Evolutionary conservation across 2,888 invertebrate species (phyloP).

Genomic region (Schrankia costaestrigalis): DNA sequence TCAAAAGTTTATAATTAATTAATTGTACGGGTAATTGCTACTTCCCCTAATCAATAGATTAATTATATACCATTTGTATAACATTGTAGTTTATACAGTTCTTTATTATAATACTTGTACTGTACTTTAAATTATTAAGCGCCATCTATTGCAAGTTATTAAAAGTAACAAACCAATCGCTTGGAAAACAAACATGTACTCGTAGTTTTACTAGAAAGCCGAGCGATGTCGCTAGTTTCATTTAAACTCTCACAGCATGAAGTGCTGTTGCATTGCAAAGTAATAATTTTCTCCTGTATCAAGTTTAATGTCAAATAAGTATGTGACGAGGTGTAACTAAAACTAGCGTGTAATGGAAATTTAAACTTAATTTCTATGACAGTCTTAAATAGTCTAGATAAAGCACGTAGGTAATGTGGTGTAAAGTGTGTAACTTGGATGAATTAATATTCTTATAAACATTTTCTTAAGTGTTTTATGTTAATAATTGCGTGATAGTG

Average conservation of each 20-base stretch:
- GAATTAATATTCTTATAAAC: too few species aligned
- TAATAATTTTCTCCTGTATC: not conserved
- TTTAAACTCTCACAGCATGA: too few species aligned
- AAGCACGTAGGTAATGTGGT: too few species aligned
- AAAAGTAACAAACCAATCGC: conserved; percentile 6
- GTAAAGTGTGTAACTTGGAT: too few species aligned
- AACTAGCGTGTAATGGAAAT: conserved; percentile 5
- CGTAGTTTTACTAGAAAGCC: not conserved
- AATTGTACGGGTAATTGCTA: too few species aligned
- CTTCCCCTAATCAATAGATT: too few species aligned
- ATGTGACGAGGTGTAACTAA: conserved; percentile 6
- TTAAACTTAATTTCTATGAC: conserved; percentile 3
- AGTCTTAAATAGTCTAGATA: conserved; percentile 4
- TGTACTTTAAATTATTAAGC: conserved; percentile 1
- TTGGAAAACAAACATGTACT: conserved; percentile 6
- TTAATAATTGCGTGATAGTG: too few species aligned
- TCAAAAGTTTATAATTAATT: too few species aligned
- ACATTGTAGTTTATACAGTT: too few species aligned
- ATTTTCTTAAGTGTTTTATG: too few species aligned
- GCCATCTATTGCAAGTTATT: conserved; percentile 25
- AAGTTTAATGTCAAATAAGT: conserved; percentile 3
- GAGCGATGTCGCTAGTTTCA: conserved; percentile 24
- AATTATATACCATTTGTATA: too few species aligned
- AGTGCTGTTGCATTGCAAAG: conserved; percentile 1
- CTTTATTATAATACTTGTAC: too few species aligned